These are phyloP conservation scores for Euthynnus affinis DNA, from an alignment of 2,797 vertebrate genomes.

Conservation along the genomic window DNA sequence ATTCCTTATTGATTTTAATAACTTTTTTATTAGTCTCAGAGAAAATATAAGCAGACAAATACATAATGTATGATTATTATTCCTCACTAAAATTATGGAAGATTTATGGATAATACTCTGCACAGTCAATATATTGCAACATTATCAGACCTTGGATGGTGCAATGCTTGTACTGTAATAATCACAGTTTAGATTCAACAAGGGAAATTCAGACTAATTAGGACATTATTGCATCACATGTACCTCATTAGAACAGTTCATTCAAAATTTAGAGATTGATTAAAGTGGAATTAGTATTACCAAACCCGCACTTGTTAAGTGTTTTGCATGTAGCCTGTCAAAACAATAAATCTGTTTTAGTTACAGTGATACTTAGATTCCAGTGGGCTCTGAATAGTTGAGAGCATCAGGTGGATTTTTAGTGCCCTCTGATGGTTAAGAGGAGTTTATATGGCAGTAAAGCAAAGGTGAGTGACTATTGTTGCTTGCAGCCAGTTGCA, in stretches of 20 bases:
- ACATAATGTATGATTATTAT: background rate
- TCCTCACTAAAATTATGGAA: background rate
- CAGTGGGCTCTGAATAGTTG: slow-evolving; percentile 7
- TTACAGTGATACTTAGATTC: background rate
- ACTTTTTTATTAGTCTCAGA: background rate
- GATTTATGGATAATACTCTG: background rate
- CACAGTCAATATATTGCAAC: background rate
- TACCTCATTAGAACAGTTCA: slow-evolving; percentile 34
- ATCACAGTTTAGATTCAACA: slow-evolving; percentile 15
- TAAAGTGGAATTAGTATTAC: slow-evolving; percentile 10
- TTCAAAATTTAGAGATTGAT: slow-evolving; percentile 24
- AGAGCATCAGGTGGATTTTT: slow-evolving; percentile 74
- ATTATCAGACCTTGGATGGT: slow-evolving; percentile 10
- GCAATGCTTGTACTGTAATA: background rate
- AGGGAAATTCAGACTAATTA: slow-evolving; percentile 30
- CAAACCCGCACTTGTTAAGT: background rate
- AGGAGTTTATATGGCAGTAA: slow-evolving; percentile 35
- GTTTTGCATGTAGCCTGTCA: background rate
- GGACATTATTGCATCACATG: slow-evolving; percentile 33
- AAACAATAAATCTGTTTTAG: background rate
- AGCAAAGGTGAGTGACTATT: slow-evolving; percentile 49
- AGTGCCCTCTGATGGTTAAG: slow-evolving; percentile 81
- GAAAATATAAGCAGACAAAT: too few species aligned
- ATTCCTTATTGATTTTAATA: background rate
- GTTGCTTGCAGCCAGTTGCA: slow-evolving; percentile 64